Conservation (phyloP, 2,888 invertebrate genomes). For the Amphipoea lucens region DNA sequence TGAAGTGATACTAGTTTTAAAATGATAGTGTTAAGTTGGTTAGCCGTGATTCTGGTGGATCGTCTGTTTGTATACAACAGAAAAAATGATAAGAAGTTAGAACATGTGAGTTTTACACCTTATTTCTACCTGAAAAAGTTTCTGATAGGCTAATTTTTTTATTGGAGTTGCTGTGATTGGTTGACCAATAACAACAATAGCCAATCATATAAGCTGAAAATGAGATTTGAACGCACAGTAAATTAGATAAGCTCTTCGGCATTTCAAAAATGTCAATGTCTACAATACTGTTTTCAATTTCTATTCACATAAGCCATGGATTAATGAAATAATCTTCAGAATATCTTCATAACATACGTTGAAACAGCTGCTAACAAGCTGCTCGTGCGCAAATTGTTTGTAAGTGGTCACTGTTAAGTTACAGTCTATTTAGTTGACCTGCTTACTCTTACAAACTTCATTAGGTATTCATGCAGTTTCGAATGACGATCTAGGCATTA, state of each 20-base stretch:
- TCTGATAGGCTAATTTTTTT: not conserved
- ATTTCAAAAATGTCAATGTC: not conserved
- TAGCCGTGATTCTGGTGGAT: constrained; percentile 70
- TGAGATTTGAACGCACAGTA: too few relatives aligned
- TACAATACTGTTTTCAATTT: not conserved
- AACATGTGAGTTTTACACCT: constrained; percentile 71
- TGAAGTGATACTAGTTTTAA: constrained; percentile 78
- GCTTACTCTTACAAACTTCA: not conserved
- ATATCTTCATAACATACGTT: not conserved
- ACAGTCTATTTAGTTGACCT: not conserved
- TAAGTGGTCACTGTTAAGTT: not conserved
- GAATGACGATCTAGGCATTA: not conserved
- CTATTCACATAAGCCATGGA: not conserved
- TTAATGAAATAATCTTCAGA: not conserved
- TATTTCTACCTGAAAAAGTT: not conserved
- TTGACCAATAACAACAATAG: not conserved
- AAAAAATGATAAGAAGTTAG: constrained; percentile 69
- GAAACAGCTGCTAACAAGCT: constrained; percentile 6
- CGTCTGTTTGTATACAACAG: constrained; percentile 64
- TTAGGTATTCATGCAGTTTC: not conserved
- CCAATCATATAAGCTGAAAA: not conserved
- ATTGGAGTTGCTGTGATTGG: not conserved
- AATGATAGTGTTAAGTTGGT: constrained; percentile 86
- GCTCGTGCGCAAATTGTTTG: constrained; percentile 3
- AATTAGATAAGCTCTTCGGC: not conserved